Evolutionary conservation across 2,888 invertebrate genomes (phyloP), one percentile per base, ranked within the genome.

Genomic region (Argynnis bischoffii): DNA sequence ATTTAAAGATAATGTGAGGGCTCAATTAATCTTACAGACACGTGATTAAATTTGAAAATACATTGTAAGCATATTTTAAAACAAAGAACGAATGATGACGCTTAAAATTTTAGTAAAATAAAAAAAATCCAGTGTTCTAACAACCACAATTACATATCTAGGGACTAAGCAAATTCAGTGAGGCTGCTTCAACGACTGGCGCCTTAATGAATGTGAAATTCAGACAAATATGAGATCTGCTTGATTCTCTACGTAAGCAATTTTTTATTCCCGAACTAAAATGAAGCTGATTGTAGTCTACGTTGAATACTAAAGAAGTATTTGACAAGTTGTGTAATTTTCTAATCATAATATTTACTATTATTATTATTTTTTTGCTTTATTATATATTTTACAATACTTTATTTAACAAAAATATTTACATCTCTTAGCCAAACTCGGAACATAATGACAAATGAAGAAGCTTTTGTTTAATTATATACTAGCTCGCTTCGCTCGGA

Each of bases 121-220:
- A 31, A 31, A 50, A 35, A 18, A 35, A 31, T 31, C 18, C 8
- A 16, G 31, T 31, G 16, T 41, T 6, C 3, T 41, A 41, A 35
- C 31, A 41, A 16, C 16, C 18, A 50, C 16, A 35, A 31, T 61
- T 35, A 35, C 51, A 18, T 61, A 61, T 18, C 18, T 35, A 50
- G 14, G 8, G 18, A 51, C 50, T 51, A 61, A 60, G 35, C 35
- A 51, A 51, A 61, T 61, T 31, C 51, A 26, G 31, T 31, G 48
- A 4, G 31, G 31, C 15, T 8, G n/a, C n/a, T 31, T 18, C 60
- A n/a, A 35, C 35, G 16, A 15, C 35, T 6, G 50, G 15, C 57
- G 47, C 26, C 13, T 47, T 60, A 60, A 60, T 50, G 60, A 60
- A 60, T 50, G 31, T 50, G 31, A 31, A 60, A 31, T 60, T 60